Conservation (phyloP, 2,113 vertebrate genomes). For the Heterocephalus glaber region DNA sequence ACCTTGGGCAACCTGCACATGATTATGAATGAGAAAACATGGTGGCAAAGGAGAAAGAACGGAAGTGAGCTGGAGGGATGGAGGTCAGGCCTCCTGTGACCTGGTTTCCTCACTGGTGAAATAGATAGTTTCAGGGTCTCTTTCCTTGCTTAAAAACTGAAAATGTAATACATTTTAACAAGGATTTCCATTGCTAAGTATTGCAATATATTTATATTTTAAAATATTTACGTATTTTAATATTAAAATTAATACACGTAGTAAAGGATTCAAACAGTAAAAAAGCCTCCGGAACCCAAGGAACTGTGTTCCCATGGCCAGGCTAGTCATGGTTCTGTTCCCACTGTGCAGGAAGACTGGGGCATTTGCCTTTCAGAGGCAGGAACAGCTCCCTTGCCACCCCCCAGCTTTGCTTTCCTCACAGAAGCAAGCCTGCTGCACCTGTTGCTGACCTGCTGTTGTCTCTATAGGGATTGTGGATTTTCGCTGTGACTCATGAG, state of each 20-base stretch:
- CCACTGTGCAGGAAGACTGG: not conserved
- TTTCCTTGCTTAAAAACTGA: not conserved
- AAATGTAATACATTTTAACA: not conserved
- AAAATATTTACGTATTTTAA: not conserved
- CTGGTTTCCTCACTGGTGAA: not conserved
- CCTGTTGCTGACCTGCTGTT: constrained; percentile 39
- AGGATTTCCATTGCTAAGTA: not conserved
- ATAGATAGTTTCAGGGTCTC: not conserved
- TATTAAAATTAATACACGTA: not conserved
- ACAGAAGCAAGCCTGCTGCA: not conserved
- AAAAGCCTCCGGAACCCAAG: not conserved
- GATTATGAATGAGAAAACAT: not conserved
- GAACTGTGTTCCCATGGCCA: not conserved
- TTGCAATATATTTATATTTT: not conserved
- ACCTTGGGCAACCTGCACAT: not conserved
- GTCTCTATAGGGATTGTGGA: constrained; percentile 25
- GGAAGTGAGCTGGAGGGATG: not conserved
- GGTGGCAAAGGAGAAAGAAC: not conserved
- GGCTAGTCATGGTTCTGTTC: not conserved
- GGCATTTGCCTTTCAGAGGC: not conserved
- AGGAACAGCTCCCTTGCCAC: not conserved
- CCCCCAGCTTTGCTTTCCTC: not conserved
- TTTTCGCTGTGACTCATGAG: constrained; percentile 62
- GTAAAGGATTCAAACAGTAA: constrained; percentile 3
- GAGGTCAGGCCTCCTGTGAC: not conserved